Conservation (phyloP, 1,140 invertebrate genomes). For the Temnothorax curvispinosus region DNA sequence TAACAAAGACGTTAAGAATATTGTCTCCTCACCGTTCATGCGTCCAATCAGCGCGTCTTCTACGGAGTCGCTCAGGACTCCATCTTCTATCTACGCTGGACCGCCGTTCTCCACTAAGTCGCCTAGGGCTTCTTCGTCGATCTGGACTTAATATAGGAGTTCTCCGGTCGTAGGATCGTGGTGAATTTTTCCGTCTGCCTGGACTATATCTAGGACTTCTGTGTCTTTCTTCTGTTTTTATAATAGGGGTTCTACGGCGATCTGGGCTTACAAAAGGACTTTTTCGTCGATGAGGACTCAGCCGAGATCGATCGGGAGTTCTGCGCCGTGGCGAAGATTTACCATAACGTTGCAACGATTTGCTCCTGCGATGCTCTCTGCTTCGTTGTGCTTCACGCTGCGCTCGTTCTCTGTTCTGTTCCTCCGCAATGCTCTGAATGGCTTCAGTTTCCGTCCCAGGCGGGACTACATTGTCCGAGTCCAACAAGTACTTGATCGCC, state of each 20-base stretch:
- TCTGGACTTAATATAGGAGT: constrained; percentile 78
- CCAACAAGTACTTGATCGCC: constrained; percentile 83
- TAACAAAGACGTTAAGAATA: constrained; percentile 53
- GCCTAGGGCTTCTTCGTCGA: constrained; percentile 74
- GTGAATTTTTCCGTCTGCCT: constrained; percentile 65
- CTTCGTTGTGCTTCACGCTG: constrained; percentile 64
- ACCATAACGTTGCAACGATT: constrained; percentile 69
- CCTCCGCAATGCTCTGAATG: constrained; percentile 81
- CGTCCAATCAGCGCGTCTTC: constrained; percentile 74
- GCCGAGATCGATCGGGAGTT: constrained; percentile 72
- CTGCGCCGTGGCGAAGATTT: constrained; percentile 71
- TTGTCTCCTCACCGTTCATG: constrained; percentile 81
- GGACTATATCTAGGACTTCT: constrained; percentile 77
- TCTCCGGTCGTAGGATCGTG: constrained; percentile 67
- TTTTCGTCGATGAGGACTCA: constrained; percentile 77
- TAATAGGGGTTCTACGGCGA: constrained; percentile 70
- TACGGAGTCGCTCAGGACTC: constrained; percentile 74
- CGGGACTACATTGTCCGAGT: constrained; percentile 84
- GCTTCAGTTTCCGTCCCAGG: constrained; percentile 84
- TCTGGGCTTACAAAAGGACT: constrained; percentile 73
- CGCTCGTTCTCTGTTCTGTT: constrained; percentile 73
- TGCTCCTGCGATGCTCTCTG: constrained; percentile 73
- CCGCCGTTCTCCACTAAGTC: constrained; percentile 75
- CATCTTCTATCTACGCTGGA: constrained; percentile 77
- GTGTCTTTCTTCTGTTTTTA: constrained; percentile 57